A percentile compares a stretch with the other conserved stretches of the same genome.
Evolutionary conservation across 2,797 vertebrate genomes (phyloP).

Genomic region (Menidia menidia): DNA sequence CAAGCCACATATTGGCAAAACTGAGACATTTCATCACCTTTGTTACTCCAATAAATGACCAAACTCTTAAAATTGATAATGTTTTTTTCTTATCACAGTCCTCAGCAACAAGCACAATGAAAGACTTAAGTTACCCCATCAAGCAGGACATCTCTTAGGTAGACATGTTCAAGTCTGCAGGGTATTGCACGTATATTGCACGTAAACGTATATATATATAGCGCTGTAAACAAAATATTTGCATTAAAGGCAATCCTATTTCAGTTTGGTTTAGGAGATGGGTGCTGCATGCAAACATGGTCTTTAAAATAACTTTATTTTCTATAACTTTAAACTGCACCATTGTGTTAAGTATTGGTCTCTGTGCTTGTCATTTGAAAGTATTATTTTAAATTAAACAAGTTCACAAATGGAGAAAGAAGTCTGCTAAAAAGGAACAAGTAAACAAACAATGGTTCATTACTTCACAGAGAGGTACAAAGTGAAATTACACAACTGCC

Average conservation of each 20-base stretch:
- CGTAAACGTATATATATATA: constrained; percentile 12
- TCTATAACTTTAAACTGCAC: constrained; percentile 31
- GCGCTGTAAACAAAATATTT: constrained; percentile 36
- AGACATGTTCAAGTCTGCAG: constrained; percentile 18
- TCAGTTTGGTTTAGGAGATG: constrained; percentile 36
- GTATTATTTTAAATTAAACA: neutral
- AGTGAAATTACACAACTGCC: no score
- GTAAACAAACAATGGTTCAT: no score
- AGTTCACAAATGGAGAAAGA: no score
- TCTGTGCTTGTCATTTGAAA: neutral
- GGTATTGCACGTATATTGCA: constrained; percentile 52
- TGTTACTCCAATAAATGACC: constrained; percentile 54
- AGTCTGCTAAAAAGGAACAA: no score
- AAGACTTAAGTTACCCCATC: constrained; percentile 20
- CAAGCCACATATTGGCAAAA: constrained; percentile 48
- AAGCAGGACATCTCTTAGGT: constrained; percentile 34
- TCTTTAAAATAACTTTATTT: neutral
- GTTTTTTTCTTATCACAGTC: constrained; percentile 7
- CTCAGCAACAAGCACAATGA: constrained; percentile 13
- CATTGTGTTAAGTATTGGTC: constrained; percentile 27
- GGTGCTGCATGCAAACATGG: constrained; percentile 45
- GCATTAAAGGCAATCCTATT: constrained; percentile 13
- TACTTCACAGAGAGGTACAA: no score
- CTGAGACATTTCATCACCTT: constrained; percentile 65
- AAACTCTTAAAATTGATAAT: constrained; percentile 25